Conservation (phyloP, 1,140 invertebrate species). For the Phthorimaea operculella region DNA sequence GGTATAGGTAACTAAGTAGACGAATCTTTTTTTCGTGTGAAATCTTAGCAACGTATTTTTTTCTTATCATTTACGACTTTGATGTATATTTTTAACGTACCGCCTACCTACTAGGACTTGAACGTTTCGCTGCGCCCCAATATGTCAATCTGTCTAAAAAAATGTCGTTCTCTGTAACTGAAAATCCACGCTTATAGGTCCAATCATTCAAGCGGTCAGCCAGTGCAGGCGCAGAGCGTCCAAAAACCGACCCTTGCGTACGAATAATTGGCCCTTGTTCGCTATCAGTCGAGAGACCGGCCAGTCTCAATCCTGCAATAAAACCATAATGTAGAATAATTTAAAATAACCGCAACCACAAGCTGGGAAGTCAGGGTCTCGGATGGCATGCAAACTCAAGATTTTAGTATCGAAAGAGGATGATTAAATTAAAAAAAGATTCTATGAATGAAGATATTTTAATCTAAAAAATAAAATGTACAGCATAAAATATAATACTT, state of each 20-base stretch:
- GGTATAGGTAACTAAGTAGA: too few relatives aligned
- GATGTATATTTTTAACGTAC: too few relatives aligned
- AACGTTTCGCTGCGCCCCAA: neutral
- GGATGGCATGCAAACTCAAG: conserved; percentile 20
- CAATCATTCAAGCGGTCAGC: neutral
- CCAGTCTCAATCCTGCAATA: conserved; percentile 16
- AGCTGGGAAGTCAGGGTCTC: conserved; percentile 16
- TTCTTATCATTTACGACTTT: too few relatives aligned
- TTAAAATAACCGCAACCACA: conserved; percentile 23
- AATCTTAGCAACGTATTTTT: too few relatives aligned
- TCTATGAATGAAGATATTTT: conserved; percentile 20
- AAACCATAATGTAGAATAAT: conserved; percentile 18
- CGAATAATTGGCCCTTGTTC: neutral
- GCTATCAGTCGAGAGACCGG: neutral
- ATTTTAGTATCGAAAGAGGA: conserved; percentile 18
- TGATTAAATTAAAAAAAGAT: conserved; percentile 19
- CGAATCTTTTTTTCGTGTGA: too few relatives aligned
- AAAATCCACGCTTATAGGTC: neutral
- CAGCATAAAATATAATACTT: conserved; percentile 18
- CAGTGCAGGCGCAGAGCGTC: neutral
- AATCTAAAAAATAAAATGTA: conserved; percentile 27
- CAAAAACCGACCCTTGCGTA: neutral
- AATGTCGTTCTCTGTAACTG: conserved; percentile 1
- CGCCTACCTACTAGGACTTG: too few relatives aligned
- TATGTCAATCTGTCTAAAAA: neutral